Conservation (phyloP, 2,797 vertebrate species). For the Glossophaga mutica region DNA sequence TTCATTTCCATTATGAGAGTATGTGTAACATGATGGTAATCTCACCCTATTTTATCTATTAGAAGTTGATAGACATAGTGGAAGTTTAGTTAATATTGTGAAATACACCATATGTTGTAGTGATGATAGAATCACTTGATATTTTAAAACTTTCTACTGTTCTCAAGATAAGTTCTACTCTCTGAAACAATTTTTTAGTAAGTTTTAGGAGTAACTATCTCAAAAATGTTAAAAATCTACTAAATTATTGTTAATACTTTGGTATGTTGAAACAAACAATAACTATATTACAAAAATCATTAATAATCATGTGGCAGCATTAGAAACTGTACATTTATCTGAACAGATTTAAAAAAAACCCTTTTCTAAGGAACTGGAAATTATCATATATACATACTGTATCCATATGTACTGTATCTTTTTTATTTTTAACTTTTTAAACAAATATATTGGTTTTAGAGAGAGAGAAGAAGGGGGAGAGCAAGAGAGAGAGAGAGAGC, state of each 20-base stretch:
- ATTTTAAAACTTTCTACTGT: conserved; percentile 16
- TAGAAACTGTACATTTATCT: background rate
- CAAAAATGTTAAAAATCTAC: background rate
- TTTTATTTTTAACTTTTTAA: no score
- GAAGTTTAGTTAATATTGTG: background rate
- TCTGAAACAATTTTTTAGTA: background rate
- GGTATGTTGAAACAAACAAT: background rate
- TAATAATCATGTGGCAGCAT: conserved; percentile 35
- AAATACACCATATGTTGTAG: background rate
- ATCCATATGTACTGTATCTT: background rate
- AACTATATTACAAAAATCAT: background rate
- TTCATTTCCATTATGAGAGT: background rate
- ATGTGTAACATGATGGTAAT: background rate
- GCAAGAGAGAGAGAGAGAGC: no score
- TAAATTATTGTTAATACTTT: background rate
- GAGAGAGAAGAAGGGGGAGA: no score
- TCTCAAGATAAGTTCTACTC: background rate
- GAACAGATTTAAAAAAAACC: background rate
- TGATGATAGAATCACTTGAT: background rate
- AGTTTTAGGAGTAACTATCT: background rate
- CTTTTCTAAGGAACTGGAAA: conserved; percentile 4
- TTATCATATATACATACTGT: background rate
- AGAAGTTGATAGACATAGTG: background rate
- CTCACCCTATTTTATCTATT: background rate
- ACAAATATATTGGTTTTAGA: no score